Conservation (phyloP, 2,113 vertebrate species). For the Rana temporaria region DNA sequence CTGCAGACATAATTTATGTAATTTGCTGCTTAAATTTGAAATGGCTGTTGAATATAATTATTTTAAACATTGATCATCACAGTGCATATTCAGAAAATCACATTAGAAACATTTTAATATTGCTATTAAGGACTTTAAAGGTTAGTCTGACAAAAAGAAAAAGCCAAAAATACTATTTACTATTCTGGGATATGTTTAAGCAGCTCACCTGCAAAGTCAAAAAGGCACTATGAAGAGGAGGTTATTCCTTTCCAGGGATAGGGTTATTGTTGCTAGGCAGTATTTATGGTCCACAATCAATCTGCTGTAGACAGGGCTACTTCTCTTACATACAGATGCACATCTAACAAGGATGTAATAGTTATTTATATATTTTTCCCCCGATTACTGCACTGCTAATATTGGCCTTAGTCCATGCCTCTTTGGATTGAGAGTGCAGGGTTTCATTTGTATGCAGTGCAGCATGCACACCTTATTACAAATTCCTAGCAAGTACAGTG, state of each 20-base stretch:
- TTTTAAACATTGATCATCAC: too few species aligned
- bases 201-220: too few species aligned
- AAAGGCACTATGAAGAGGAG: not conserved
- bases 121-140: too few species aligned
- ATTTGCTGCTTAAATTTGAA: too few species aligned
- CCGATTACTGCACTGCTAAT: slow-evolving; percentile 3
- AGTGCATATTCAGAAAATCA: too few species aligned
- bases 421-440: not conserved
- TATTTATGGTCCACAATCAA: not conserved
- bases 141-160: not conserved
- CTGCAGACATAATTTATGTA: too few species aligned
- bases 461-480: slow-evolving; percentile 18
- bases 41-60: too few species aligned
- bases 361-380: not conserved
- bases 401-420: not conserved
- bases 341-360: not conserved
- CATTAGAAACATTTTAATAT: too few species aligned
- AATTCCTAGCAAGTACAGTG: slow-evolving; percentile 35
- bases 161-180: not conserved
- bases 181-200: too few species aligned
- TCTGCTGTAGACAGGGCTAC: not conserved
- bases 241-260: not conserved
- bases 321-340: slow-evolving; percentile 1
- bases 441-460: slow-evolving; percentile 13
- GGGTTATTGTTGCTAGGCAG: not conserved